Evolutionary conservation across 92 coral and sea anemone genomes (phyloP).

Genomic region (Montipora capitata): DNA sequence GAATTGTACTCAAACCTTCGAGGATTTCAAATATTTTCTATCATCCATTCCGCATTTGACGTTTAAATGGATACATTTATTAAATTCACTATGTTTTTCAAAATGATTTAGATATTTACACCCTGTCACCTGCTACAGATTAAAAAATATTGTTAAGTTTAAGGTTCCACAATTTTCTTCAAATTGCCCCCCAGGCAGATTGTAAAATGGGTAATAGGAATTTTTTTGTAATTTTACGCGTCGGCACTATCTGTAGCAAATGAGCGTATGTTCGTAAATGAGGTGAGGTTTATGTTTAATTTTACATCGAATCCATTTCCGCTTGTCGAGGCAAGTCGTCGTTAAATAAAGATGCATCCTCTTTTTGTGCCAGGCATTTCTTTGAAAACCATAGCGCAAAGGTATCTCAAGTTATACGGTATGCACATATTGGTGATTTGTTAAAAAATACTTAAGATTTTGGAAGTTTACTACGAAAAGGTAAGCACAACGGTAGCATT

Average conservation of each 20-base stretch:
- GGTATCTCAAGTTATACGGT: background rate
- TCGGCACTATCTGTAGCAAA: conserved; percentile 16
- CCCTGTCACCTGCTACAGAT: conserved; percentile 18
- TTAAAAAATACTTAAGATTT: background rate
- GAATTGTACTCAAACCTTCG: background rate
- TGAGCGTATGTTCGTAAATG: conserved; percentile 21
- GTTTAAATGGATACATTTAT: conserved; percentile 9
- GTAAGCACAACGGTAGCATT: background rate
- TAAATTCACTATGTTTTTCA: background rate
- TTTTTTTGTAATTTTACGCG: background rate
- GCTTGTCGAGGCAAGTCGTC: conserved; percentile 15
- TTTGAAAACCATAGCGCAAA: background rate
- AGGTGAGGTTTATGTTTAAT: conserved; percentile 8
- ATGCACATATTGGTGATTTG: background rate
- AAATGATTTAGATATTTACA: conserved; percentile 16
- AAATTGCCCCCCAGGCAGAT: conserved; percentile 17
- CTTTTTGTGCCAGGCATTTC: background rate
- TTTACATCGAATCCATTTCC: conserved; percentile 33
- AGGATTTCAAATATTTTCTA: conserved; percentile 25
- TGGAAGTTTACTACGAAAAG: background rate
- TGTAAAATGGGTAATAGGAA: conserved; percentile 18
- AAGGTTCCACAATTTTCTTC: background rate
- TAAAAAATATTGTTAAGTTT: conserved; percentile 25
- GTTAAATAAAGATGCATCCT: conserved; percentile 30
- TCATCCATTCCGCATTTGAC: background rate